Percentiles rank a stretch among this genome's conserved stretches.
Conservation (phyloP, 1,140 invertebrate species). For the Drosophila eugracilis region DNA sequence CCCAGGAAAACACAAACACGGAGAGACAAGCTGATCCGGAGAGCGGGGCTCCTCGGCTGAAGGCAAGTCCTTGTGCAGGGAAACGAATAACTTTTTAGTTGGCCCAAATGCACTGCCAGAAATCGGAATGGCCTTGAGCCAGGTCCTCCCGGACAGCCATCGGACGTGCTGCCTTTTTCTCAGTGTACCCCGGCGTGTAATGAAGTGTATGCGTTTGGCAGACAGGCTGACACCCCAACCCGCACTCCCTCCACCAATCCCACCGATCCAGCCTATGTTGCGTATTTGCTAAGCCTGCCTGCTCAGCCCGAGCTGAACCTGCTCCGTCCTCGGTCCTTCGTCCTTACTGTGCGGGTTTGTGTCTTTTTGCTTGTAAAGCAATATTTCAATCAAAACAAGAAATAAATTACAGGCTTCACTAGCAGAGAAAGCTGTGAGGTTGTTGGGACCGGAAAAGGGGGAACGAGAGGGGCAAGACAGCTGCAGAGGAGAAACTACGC, state of each 20-base stretch:
- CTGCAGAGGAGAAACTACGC: constrained; percentile 38
- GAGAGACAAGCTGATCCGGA: constrained; percentile 29
- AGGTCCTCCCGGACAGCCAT: background rate
- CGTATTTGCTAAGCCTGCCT: constrained; percentile 70
- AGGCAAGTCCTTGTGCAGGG: constrained; percentile 46
- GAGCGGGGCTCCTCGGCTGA: background rate
- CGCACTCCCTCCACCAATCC: background rate
- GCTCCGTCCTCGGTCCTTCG: background rate
- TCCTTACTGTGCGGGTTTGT: constrained; percentile 55
- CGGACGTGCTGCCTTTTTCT: constrained; percentile 10
- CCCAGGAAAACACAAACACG: constrained; percentile 31
- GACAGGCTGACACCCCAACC: constrained; percentile 61
- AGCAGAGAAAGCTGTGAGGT: constrained; percentile 61
- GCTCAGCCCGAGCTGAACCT: constrained; percentile 14
- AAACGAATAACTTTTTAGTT: constrained; percentile 70
- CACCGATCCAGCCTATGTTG: constrained; percentile 47
- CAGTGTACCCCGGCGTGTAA: constrained; percentile 55
- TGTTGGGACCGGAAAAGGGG: constrained; percentile 10
- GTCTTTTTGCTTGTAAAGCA: constrained; percentile 81
- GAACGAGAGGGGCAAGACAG: constrained; percentile 7
- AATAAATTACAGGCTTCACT: constrained; percentile 82
- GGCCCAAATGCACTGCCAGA: constrained; percentile 25
- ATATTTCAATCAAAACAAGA: constrained; percentile 84
- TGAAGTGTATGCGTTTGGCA: constrained; percentile 75
- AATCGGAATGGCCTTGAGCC: background rate